Evolutionary conservation across 2,797 vertebrate species (phyloP).

Genomic region (Artibeus lituratus): DNA sequence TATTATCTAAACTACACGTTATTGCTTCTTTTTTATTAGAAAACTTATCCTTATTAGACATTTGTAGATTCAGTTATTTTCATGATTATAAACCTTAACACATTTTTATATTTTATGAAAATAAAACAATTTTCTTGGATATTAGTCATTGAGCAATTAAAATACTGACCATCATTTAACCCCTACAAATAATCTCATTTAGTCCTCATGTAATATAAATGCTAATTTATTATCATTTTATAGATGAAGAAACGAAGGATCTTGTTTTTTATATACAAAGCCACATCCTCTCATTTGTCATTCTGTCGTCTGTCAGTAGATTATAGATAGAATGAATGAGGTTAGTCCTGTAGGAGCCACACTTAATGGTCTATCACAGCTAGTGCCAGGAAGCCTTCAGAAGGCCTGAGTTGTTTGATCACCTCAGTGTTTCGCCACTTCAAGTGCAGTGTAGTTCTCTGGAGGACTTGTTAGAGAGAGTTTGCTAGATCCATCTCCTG

Average conservation of each 20-base stretch:
- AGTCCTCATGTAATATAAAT: background rate
- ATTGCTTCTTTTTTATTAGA: background rate
- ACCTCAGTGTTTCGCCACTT: background rate
- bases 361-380: background rate
- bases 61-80: background rate
- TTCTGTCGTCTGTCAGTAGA: background rate
- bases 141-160: background rate
- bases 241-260: background rate
- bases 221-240: background rate
- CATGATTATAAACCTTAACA: background rate
- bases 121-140: background rate
- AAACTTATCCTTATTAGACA: background rate
- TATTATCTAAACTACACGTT: background rate
- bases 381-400: background rate
- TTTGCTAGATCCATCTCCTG: background rate
- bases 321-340: background rate
- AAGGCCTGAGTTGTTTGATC: background rate
- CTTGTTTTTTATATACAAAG: background rate
- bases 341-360: accelerated
- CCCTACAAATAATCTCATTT: background rate
- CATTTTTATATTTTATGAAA: background rate
- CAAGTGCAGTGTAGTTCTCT: background rate
- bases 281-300: background rate
- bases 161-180: background rate
- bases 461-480: background rate